Conservation (phyloP, 2,797 vertebrate genomes). For the Aldrovandia affinis region DNA sequence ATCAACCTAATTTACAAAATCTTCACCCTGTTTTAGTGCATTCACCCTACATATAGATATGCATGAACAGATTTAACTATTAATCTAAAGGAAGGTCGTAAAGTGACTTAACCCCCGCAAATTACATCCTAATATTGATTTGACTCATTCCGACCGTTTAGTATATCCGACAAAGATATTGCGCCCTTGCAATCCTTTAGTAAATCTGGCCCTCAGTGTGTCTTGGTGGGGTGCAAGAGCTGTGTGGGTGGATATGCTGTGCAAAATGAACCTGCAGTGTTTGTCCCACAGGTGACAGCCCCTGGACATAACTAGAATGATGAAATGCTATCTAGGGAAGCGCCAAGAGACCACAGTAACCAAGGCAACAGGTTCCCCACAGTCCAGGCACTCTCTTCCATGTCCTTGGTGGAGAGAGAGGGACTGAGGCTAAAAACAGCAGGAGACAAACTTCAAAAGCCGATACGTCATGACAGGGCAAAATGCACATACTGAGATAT, state of each 20-base stretch:
- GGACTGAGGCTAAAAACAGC: not conserved
- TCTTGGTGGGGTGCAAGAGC: not conserved
- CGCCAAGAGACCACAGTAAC: not conserved
- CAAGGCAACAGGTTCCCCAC: slow-evolving; percentile 1
- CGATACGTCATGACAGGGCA: not conserved
- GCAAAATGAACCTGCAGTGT: not conserved
- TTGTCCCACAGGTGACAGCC: slow-evolving; percentile 3
- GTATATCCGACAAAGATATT: no score
- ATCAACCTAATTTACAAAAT: no score
- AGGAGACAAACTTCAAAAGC: slow-evolving; percentile 11
- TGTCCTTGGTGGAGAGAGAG: not conserved
- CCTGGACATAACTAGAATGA: not conserved
- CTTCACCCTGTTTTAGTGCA: no score
- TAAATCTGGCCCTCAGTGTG: no score
- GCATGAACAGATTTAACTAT: no score
- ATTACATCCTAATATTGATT: no score
- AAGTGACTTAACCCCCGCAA: no score
- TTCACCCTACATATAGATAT: no score
- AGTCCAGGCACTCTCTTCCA: not conserved
- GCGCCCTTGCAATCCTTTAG: no score
- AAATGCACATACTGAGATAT: not conserved
- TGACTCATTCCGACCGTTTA: no score
- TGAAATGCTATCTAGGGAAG: not conserved
- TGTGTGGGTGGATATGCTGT: not conserved
- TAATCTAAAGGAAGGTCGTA: no score